These are phyloP conservation scores for Melinaea marsaeus DNA, from an alignment of 2,888 invertebrate genomes.

Conservation along the genomic window DNA sequence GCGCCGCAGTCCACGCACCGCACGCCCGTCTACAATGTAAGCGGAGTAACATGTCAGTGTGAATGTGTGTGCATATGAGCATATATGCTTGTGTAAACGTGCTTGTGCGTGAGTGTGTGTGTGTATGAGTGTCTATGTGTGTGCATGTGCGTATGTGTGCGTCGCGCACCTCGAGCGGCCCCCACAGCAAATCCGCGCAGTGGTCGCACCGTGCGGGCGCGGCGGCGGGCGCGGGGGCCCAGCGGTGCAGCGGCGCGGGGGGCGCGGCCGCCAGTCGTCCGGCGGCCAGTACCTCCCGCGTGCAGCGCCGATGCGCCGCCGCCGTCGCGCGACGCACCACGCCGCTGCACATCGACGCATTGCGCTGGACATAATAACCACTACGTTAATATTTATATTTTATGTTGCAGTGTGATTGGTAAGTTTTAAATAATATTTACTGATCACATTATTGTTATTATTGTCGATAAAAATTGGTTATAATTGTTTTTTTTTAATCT, in stretches of 20 bases:
- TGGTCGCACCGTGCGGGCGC: slow-evolving; percentile 95
- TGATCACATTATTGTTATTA: too few species aligned
- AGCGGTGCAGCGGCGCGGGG: slow-evolving; percentile 75
- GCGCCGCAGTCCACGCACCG: slow-evolving; percentile 95
- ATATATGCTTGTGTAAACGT: background rate
- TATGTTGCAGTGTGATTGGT: too few species aligned
- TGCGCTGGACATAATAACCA: slow-evolving; percentile 75
- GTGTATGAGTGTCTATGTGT: background rate
- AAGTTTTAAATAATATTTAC: too few species aligned
- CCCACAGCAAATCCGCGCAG: slow-evolving; percentile 94
- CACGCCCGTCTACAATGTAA: slow-evolving; percentile 71
- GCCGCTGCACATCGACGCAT: slow-evolving; percentile 91
- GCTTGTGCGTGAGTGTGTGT: background rate
- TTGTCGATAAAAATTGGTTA: too few species aligned
- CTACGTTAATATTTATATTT: too few species aligned
- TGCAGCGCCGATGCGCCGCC: slow-evolving; percentile 91
- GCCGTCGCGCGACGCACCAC: slow-evolving; percentile 91
- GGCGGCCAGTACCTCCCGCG: slow-evolving; percentile 91
- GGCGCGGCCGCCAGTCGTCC: slow-evolving; percentile 90
- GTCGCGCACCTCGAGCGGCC: slow-evolving; percentile 85
- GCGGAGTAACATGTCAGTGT: background rate
- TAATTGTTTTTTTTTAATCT: too few species aligned
- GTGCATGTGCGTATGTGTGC: background rate
- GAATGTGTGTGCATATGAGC: background rate
- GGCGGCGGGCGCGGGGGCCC: slow-evolving; percentile 85